phyloP scores from a whole-genome alignment of 2,113 vertebrate genomes.

The Mobula birostris region DNA sequence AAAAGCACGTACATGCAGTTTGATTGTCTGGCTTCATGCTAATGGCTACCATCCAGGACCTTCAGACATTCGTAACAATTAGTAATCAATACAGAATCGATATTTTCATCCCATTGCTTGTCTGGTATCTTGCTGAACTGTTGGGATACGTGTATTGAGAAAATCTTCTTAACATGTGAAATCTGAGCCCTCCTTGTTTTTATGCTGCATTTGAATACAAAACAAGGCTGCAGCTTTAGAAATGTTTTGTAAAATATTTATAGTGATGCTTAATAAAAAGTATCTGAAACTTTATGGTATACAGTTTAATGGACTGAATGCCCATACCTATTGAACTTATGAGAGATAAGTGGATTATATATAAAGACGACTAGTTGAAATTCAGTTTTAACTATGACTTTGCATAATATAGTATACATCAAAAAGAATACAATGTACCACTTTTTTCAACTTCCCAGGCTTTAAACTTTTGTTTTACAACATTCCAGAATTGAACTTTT shows the following conservation, averaged over 20 bases:
- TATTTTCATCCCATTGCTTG: background rate
- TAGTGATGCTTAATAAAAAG: background rate
- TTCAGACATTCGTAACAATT: background rate
- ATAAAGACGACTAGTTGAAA: background rate
- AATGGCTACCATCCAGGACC: conserved; percentile 15
- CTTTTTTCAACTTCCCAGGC: background rate
- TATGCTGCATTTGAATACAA: background rate
- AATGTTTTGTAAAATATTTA: background rate
- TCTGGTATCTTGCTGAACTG: background rate
- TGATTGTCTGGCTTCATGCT: conserved; percentile 1
- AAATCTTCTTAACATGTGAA: background rate
- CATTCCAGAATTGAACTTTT: background rate
- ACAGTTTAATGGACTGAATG: background rate
- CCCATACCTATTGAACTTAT: background rate
- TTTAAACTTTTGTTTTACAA: background rate
- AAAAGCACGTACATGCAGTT: background rate
- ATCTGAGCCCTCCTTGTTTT: background rate
- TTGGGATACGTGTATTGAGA: background rate
- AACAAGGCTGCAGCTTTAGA: background rate
- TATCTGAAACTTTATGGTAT: background rate
- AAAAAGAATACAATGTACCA: no score
- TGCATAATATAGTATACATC: background rate
- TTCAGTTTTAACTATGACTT: background rate
- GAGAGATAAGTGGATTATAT: background rate
- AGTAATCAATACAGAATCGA: conserved; percentile 32